A percentile compares a stretch with the other conserved stretches of the same genome.
phyloP scores from a whole-genome alignment of 2,113 vertebrate genomes.

The Agapornis roseicollis region DNA sequence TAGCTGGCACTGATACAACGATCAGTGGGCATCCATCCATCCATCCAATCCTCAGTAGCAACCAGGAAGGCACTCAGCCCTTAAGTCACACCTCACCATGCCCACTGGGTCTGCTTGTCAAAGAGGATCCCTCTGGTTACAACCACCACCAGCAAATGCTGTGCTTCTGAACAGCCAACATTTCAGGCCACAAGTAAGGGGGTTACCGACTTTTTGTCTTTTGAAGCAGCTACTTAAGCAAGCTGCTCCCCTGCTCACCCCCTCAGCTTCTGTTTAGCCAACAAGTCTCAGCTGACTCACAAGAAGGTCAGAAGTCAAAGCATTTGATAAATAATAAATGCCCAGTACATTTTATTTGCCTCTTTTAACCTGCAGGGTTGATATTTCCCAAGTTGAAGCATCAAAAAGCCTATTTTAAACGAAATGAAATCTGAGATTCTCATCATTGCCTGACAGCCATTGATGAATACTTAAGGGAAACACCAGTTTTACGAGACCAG shows the following conservation, averaged over 20 bases:
- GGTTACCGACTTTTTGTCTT: background rate
- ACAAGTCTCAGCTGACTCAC: background rate
- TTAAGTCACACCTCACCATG: background rate
- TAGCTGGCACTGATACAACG: background rate
- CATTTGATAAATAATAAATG: slow-evolving; percentile 34
- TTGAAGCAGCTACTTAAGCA: background rate
- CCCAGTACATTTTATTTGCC: background rate
- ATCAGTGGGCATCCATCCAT: background rate
- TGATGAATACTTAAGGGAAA: background rate
- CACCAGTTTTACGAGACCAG: background rate
- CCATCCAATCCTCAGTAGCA: background rate
- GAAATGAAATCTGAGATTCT: background rate
- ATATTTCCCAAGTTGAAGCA: background rate
- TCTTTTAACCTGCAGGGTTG: background rate
- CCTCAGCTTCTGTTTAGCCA: background rate
- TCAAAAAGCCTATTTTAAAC: background rate
- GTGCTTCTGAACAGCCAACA: background rate
- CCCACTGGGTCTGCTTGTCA: background rate
- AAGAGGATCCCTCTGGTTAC: background rate
- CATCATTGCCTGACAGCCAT: background rate
- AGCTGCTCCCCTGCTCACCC: background rate
- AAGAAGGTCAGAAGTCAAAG: background rate
- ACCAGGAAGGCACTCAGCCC: background rate
- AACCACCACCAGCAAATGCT: background rate
- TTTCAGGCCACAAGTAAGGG: background rate